Percentiles rank a stretch among this genome's conserved stretches.
Conservation (phyloP, 92 coral and sea anemone species). For the Palythoa grandis region DNA sequence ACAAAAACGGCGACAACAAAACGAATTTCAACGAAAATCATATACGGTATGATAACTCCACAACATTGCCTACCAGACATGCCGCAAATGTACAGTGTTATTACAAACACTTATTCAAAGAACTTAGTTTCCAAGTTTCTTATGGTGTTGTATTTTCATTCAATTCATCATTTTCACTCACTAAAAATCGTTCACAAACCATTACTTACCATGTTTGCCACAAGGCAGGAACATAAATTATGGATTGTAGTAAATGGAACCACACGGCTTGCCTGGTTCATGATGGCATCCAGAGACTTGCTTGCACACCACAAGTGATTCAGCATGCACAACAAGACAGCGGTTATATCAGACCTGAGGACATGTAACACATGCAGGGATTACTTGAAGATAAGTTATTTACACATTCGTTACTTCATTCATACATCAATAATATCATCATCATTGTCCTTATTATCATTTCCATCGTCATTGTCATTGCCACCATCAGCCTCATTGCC, state of each 20-base stretch:
- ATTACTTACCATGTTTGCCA: slow-evolving; percentile 82
- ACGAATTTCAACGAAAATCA: too few relatives aligned
- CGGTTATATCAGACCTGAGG: slow-evolving; percentile 86
- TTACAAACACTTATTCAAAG: too few relatives aligned
- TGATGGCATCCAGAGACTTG: slow-evolving; percentile 61
- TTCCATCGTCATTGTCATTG: neutral
- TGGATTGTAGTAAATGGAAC: slow-evolving; percentile 77
- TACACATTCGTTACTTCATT: neutral
- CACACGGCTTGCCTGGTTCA: slow-evolving; percentile 60
- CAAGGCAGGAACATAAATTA: slow-evolving; percentile 85
- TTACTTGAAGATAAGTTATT: neutral
- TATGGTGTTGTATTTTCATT: too few relatives aligned
- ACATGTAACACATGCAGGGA: neutral
- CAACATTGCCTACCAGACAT: too few relatives aligned
- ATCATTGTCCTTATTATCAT: neutral
- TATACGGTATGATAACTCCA: too few relatives aligned
- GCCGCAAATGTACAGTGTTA: too few relatives aligned
- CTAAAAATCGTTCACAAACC: too few relatives aligned
- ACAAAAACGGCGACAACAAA: too few relatives aligned
- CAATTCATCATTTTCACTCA: too few relatives aligned
- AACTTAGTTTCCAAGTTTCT: too few relatives aligned
- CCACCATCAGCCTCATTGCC: neutral
- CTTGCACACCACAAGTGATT: slow-evolving; percentile 82
- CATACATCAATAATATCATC: too few relatives aligned
- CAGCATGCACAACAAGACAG: slow-evolving; percentile 70